Evolutionary conservation across 2,888 invertebrate genomes (phyloP).

Genomic region (Drosophila phalerata): DNA sequence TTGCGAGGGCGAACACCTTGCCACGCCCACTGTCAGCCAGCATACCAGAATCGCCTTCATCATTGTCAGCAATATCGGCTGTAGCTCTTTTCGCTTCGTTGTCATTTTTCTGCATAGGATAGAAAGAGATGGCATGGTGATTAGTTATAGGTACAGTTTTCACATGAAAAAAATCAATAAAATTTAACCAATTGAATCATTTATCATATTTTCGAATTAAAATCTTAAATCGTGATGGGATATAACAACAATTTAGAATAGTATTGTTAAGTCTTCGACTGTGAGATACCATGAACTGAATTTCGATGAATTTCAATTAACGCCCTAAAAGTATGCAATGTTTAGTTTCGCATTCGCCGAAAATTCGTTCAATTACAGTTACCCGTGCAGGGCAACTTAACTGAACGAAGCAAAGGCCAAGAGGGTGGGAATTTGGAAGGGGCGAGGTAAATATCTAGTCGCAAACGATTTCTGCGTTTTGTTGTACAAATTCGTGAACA

Average conservation of each 20-base stretch:
- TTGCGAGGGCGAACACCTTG: conserved; percentile 55
- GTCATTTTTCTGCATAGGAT: conserved; percentile 27
- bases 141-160: background rate
- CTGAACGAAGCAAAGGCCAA: background rate
- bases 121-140: background rate
- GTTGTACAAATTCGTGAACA: conserved; percentile 26
- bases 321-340: conserved; percentile 36
- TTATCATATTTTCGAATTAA: too few species aligned
- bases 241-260: too few species aligned
- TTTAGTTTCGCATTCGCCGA: background rate
- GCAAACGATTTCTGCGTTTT: conserved; percentile 19
- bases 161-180: too few species aligned
- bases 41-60: conserved; percentile 1
- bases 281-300: too few species aligned
- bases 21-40: conserved; percentile 24
- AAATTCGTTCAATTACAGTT: conserved; percentile 1
- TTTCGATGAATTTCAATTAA: background rate
- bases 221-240: too few species aligned
- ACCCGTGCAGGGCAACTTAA: background rate
- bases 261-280: too few species aligned
- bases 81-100: conserved; percentile 38
- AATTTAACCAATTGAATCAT: too few species aligned
- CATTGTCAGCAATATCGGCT: background rate
- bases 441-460: conserved; percentile 9
- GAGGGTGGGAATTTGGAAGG: background rate